Conservation (phyloP, 2,797 vertebrate genomes). For the Pelobates cultripes region DNA sequence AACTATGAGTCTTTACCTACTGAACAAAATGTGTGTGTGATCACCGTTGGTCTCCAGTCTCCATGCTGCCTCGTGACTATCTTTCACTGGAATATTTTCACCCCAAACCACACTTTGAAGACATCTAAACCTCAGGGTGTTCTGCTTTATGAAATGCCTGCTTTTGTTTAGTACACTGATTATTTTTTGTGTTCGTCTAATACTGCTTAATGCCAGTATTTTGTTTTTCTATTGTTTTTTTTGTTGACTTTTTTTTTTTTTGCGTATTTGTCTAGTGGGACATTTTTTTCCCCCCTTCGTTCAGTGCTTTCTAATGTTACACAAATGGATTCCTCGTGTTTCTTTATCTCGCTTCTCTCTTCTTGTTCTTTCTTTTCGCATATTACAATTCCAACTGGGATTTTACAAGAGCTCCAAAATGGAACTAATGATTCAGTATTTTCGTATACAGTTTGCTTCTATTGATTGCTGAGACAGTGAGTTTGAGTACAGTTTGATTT, state of each 20-base stretch:
- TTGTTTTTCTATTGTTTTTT: slow-evolving; percentile 13
- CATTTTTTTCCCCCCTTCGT: slow-evolving; percentile 28
- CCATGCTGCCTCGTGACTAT: background rate
- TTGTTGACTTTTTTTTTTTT: background rate
- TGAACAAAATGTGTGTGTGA: background rate
- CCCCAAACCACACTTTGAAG: slow-evolving; percentile 19
- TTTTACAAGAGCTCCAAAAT: slow-evolving; percentile 42
- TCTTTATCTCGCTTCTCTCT: slow-evolving; percentile 47
- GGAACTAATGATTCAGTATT: slow-evolving; percentile 40
- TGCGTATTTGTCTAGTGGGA: slow-evolving; percentile 21
- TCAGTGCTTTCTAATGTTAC: slow-evolving; percentile 53
- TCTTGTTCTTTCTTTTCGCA: slow-evolving; percentile 35
- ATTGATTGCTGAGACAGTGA: background rate
- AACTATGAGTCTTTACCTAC: background rate
- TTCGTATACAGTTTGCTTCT: slow-evolving; percentile 24
- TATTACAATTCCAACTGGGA: slow-evolving; percentile 41
- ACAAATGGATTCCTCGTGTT: slow-evolving; percentile 55
- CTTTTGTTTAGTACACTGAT: slow-evolving; percentile 44
- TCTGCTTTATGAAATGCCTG: slow-evolving; percentile 27
- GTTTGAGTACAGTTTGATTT: background rate
- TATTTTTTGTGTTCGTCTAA: slow-evolving; percentile 41
- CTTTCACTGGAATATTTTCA: slow-evolving; percentile 1
- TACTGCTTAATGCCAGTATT: slow-evolving; percentile 45
- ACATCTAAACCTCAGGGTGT: slow-evolving; percentile 35
- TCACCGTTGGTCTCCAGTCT: background rate